phyloP scores from a whole-genome alignment of 1,140 invertebrate genomes.

The Anastrepha ludens region DNA sequence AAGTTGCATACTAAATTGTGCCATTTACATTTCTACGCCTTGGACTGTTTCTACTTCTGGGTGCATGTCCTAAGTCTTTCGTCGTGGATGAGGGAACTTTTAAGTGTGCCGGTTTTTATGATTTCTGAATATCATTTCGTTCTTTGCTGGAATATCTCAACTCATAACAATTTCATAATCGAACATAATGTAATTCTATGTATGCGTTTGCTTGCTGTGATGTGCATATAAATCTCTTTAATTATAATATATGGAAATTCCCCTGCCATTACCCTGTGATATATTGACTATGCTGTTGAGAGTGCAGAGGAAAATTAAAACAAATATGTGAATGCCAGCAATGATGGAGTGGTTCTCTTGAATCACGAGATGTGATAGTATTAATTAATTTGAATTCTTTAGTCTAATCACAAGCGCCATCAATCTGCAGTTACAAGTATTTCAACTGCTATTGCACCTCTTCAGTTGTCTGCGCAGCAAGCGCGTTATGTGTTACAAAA shows the following conservation, averaged over 20 bases:
- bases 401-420: background rate
- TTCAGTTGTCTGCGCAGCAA: background rate
- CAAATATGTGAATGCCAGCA: too few species aligned
- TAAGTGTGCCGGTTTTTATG: background rate
- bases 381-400: too few species aligned
- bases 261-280: background rate
- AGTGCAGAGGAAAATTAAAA: background rate
- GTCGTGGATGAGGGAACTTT: background rate
- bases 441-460: background rate
- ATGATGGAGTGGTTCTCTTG: too few species aligned
- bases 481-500: background rate
- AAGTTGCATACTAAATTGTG: conserved; percentile 13
- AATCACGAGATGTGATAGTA: too few species aligned
- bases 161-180: background rate
- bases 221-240: background rate
- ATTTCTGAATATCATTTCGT: background rate
- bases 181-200: background rate
- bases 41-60: background rate
- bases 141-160: background rate
- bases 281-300: background rate
- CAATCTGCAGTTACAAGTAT: background rate
- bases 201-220: background rate
- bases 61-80: background rate
- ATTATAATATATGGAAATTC: background rate
- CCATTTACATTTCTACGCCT: background rate